Evolutionary conservation across 2,888 invertebrate species (phyloP).

Genomic region (Lycophotia porphyrea): DNA sequence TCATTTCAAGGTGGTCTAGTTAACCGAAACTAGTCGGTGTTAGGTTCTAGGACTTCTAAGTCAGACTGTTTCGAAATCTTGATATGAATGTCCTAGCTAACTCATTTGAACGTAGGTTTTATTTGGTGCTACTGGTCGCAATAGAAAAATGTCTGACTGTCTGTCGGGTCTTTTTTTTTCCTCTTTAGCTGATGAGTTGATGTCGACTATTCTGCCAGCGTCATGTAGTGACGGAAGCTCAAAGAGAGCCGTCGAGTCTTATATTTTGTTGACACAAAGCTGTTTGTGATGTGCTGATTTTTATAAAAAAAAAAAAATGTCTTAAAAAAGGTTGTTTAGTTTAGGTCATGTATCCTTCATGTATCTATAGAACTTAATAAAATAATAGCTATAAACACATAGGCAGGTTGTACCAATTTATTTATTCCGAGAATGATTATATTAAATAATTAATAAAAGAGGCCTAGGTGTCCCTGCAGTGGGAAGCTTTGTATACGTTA

Average conservation of each 20-base stretch:
- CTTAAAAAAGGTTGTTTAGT: not conserved
- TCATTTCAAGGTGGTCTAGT: conserved; percentile 79
- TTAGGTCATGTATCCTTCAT: not conserved
- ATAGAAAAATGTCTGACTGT: not conserved
- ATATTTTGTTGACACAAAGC: not conserved
- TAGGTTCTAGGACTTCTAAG: conserved; percentile 30
- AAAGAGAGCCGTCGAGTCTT: not conserved
- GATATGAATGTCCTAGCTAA: conserved; percentile 39
- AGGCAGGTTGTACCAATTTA: no score
- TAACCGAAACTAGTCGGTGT: conserved; percentile 60
- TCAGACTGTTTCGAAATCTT: conserved; percentile 51
- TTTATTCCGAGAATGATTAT: no score
- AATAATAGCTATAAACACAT: no score
- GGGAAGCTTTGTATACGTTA: no score
- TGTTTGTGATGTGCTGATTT: not conserved
- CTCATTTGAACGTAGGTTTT: conserved; percentile 20
- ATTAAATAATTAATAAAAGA: no score
- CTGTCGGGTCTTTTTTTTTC: not conserved
- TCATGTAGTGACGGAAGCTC: no score
- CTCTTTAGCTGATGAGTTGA: no score
- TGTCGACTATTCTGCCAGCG: no score
- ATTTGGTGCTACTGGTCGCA: not conserved
- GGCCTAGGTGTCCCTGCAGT: no score
- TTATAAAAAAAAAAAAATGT: not conserved
- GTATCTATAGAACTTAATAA: no score